Evolutionary conservation across 2,888 invertebrate genomes (phyloP), one percentile per base, ranked within the genome.

Genomic region (Cephus rjabovi): DNA sequence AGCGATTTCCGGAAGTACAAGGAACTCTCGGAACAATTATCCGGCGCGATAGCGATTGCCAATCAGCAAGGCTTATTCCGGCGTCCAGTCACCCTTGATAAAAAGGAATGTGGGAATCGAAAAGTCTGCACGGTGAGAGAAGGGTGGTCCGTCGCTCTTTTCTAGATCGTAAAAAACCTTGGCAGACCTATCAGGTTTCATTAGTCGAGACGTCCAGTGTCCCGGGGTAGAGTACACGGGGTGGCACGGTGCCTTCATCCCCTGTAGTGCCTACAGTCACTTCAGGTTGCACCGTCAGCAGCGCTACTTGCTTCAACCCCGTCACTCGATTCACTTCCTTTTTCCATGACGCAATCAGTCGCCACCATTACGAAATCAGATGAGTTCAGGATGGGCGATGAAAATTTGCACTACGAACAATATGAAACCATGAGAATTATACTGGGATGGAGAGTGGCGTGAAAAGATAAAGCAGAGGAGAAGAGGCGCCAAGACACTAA

Each of bases 271-370:
- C 30, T 30, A 70, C 15, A 30, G 30, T 30, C 11, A 70, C 30
- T 30, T 15, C 31, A 70, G 70, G 23, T 2, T 76, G 76, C 76
- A 71, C 76, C 77, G 73, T 77, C 79, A 78, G 79, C 75, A 74
- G 70, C 76, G 74, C 76, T 77, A 74, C 75, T 79, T 75, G 79
- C 80, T 82, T 73, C 79, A 77, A 78, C 77, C 77, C 40, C 40
- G 40, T 30, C 73, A 23, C 40, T 23, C 69, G 74, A 69, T 71
- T 76, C 70, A 56, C 79, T 75, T 76, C 34, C 77, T 75, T 77
- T 73, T 77, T 76, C 81, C 76, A 40, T 75, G 79, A 79, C 87
- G 87, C 89, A 89, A 90, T 90, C 89, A 90, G 87, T 90, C 90
- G 87, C 81, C 84, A 83, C 86, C 4, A 15, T 15, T 15, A 84